Evolutionary conservation across 2,888 invertebrate genomes (phyloP).

Genomic region (Drosophila testacea): DNA sequence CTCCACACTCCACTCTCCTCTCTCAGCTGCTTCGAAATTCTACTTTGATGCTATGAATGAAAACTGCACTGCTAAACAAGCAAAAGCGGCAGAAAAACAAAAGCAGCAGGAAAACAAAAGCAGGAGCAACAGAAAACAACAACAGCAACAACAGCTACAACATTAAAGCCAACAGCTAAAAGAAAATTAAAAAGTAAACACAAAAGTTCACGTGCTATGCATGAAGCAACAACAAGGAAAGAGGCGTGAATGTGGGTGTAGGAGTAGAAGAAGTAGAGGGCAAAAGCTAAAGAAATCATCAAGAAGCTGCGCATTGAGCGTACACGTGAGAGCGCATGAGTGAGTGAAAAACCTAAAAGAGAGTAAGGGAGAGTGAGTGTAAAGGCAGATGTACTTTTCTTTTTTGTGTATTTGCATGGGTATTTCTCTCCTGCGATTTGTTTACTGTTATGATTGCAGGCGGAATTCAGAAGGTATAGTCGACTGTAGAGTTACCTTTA

Average conservation of each 20-base stretch:
- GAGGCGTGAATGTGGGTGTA: not conserved
- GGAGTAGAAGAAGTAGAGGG: not conserved
- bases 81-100: constrained; percentile 41
- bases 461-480: not conserved
- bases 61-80: constrained; percentile 59
- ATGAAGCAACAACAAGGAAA: constrained; percentile 30
- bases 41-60: constrained; percentile 65
- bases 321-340: constrained; percentile 48
- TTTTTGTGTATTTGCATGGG: constrained; percentile 47
- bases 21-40: not conserved
- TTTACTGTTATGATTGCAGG: constrained; percentile 64
- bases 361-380: constrained; percentile 4
- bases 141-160: constrained; percentile 34
- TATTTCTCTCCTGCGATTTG: constrained; percentile 67
- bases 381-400: constrained; percentile 21
- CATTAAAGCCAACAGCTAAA: constrained; percentile 43
- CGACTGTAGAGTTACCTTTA: not conserved
- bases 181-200: constrained; percentile 78
- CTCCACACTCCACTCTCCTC: not conserved
- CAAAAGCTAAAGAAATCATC: constrained; percentile 16
- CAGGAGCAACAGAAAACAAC: constrained; percentile 17
- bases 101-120: constrained; percentile 45
- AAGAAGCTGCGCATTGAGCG: constrained; percentile 58
- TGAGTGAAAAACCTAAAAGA: constrained; percentile 20
- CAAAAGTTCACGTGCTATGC: constrained; percentile 77